Conservation (phyloP, 2,797 vertebrate species). For the Pseudocheirus occidentalis region DNA sequence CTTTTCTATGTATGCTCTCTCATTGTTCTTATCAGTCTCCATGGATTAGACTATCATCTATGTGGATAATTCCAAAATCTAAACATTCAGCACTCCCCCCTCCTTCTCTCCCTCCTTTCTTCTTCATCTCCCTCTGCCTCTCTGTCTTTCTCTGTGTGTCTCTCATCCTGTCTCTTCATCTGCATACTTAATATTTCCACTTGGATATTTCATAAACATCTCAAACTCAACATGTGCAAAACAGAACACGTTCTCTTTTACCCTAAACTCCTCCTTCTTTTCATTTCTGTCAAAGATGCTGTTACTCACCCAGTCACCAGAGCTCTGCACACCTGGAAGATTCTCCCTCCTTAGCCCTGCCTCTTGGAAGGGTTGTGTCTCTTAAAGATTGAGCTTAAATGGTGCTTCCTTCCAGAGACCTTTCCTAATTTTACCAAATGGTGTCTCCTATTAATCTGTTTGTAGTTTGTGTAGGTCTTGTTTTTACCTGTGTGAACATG, state of each 20-base stretch:
- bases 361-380: not conserved
- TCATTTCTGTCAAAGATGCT: not conserved
- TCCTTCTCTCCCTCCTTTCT: too few relatives aligned
- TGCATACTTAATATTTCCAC: not conserved
- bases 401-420: too few relatives aligned
- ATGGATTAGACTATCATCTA: not conserved
- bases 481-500: not conserved
- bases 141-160: not conserved
- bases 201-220: not conserved
- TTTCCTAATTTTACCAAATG: not conserved
- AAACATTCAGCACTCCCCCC: not conserved
- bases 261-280: not conserved
- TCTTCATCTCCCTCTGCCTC: accelerated
- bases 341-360: not conserved
- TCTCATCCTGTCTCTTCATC: not conserved
- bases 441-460: not conserved
- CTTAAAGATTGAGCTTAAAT: too few relatives aligned
- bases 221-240: not conserved
- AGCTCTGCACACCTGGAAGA: not conserved
- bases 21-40: not conserved
- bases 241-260: not conserved
- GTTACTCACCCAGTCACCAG: not conserved
- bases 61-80: not conserved
- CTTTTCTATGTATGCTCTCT: not conserved
- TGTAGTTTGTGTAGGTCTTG: not conserved